A percentile compares a stretch with the other conserved stretches of the same genome.
phyloP scores from a whole-genome alignment of 2,797 vertebrate genomes.

The Hyperoplus lanceolatus region DNA sequence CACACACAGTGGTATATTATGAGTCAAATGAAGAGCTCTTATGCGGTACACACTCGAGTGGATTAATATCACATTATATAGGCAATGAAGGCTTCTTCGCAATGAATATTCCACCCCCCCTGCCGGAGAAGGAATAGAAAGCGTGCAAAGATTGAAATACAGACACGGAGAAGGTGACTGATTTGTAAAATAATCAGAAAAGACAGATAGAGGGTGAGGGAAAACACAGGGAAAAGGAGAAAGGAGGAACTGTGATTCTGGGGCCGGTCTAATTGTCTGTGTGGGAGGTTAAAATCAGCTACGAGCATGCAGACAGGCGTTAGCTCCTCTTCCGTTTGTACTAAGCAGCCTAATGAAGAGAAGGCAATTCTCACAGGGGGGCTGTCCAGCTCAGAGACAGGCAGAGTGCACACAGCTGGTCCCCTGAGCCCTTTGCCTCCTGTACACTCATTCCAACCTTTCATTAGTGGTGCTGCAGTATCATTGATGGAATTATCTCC shows the following conservation, averaged over 20 bases:
- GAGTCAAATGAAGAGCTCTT: constrained; percentile 76
- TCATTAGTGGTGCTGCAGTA: constrained; percentile 36
- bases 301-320: constrained; percentile 24
- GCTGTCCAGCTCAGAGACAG: constrained; percentile 22
- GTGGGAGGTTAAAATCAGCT: constrained; percentile 33
- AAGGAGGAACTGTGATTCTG: constrained; percentile 27
- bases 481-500: constrained; percentile 34
- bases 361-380: constrained; percentile 41
- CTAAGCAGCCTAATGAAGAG: constrained; percentile 61
- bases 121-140: constrained; percentile 6
- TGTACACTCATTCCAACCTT: constrained; percentile 42
- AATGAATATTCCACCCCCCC: constrained; percentile 54
- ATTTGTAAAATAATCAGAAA: constrained; percentile 10
- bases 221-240: constrained; percentile 1
- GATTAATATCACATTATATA: constrained; percentile 79
- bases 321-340: constrained; percentile 44
- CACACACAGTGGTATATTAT: constrained; percentile 51
- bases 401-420: constrained; percentile 34
- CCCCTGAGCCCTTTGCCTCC: constrained; percentile 38
- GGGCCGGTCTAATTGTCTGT: constrained; percentile 73
- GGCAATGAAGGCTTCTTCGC: constrained; percentile 56
- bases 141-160: constrained; percentile 27
- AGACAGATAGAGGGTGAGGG: constrained; percentile 22
- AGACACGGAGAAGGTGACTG: constrained; percentile 11
- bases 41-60: constrained; percentile 62